Conservation (phyloP, 2,888 invertebrate genomes). For the Andrena haemorrhoa region DNA sequence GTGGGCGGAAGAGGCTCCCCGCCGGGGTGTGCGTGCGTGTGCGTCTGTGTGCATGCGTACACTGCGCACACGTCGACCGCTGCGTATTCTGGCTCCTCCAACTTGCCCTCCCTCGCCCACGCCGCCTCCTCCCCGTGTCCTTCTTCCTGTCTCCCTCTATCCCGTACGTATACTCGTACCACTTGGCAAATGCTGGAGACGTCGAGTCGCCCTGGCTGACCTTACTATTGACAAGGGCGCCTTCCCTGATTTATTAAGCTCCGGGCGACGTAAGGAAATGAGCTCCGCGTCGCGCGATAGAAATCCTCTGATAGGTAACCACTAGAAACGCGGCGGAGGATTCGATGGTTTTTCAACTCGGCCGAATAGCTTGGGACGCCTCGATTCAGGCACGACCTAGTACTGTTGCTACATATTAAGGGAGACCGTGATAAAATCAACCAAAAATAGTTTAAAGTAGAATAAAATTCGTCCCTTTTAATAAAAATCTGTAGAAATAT, state of each 20-base stretch:
- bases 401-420: background rate
- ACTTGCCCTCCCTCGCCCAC: slow-evolving; percentile 40
- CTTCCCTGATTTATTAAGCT: slow-evolving; percentile 72
- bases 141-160: background rate
- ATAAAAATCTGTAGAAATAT: too few relatives aligned
- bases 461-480: too few relatives aligned
- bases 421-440: too few relatives aligned
- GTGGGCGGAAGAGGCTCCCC: slow-evolving; percentile 31
- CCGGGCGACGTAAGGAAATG: slow-evolving; percentile 65
- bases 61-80: slow-evolving; percentile 50
- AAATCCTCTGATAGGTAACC: slow-evolving; percentile 27
- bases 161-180: slow-evolving; percentile 48
- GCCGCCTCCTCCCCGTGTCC: background rate
- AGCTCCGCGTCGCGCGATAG: slow-evolving; percentile 53
- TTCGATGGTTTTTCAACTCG: slow-evolving; percentile 2
- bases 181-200: slow-evolving; percentile 77
- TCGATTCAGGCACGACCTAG: background rate
- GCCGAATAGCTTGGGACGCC: background rate
- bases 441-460: too few relatives aligned
- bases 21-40: slow-evolving; percentile 31
- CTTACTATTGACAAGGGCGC: slow-evolving; percentile 75
- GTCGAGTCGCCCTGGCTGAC: slow-evolving; percentile 74
- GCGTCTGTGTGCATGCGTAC: slow-evolving; percentile 39
- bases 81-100: slow-evolving; percentile 43
- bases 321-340: background rate